A percentile compares a stretch with the other conserved stretches of the same genome.
Evolutionary conservation across 2,113 vertebrate genomes (phyloP).

Genomic region (Rhodinocichla rosea): DNA sequence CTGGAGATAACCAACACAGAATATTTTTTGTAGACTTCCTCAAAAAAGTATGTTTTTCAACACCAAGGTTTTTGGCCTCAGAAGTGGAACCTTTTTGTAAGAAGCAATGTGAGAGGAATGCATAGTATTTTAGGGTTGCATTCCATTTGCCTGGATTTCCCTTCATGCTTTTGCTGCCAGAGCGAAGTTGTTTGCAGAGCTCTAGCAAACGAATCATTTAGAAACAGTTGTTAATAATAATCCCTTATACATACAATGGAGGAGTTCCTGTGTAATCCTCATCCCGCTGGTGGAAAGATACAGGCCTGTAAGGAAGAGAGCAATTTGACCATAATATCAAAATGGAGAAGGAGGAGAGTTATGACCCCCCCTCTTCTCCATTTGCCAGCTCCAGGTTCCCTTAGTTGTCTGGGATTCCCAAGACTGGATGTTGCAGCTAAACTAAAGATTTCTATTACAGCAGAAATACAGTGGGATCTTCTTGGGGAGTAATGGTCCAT

Average conservation of each 20-base stretch:
- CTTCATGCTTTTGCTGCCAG: neutral
- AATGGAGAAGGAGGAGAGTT: neutral
- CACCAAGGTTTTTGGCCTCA: neutral
- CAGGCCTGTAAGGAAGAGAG: neutral
- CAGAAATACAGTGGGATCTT: neutral
- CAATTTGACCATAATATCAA: neutral
- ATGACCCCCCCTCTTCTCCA: neutral
- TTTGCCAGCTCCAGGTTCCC: neutral
- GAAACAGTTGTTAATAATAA: constrained; percentile 1
- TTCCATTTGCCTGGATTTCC: neutral
- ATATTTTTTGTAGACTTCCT: neutral
- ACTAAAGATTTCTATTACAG: neutral
- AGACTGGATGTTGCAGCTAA: neutral
- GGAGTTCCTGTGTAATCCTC: neutral
- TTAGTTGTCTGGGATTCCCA: neutral
- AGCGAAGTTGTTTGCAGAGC: neutral
- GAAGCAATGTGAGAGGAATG: constrained; percentile 1
- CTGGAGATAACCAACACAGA: neutral
- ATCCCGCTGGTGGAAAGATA: neutral
- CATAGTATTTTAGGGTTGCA: neutral
- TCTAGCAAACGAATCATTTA: neutral
- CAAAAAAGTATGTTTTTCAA: neutral
- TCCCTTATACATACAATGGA: neutral
- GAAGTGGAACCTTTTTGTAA: constrained; percentile 7
- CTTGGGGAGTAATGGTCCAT: neutral